Base-by-base conservation (phyloP, 2,797 vertebrate genomes). In the Clarias platycephalus region DNA sequence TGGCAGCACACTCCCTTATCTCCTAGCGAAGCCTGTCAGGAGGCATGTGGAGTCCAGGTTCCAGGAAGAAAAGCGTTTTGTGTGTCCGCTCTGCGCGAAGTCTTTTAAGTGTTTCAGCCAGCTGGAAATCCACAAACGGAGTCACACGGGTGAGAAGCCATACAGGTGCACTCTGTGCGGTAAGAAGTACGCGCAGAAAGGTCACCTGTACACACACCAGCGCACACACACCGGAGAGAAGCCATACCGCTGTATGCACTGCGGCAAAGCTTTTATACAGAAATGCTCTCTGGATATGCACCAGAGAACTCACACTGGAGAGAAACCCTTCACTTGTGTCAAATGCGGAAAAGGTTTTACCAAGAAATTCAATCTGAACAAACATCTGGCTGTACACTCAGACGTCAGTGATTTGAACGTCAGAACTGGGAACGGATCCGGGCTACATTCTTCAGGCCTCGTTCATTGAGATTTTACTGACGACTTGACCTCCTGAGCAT, bases 261-360 rank as follows among this genome's bases (percentile, higher is more conserved):
- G 95, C 78, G 94, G 93, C 57, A 95, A 95, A 89, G 93, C 93
- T 26, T 95, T 95, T 34, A 95, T 95, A 83, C 95, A 95, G 90
- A 95, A 95, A 87, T 95, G 95, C 84, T 95, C 94, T n/a, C 92
- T 95, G 0, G 95, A 95, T 74, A 95, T 95, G 94, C 94, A 95
- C 86, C 92, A 94, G 86, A 93, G 94, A 15, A 95, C 94, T 63
- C 95, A 95, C 93, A 95, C 94, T 0, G 95, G 94, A 83, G 95
- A 95, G 86, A 95, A 94, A 81, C 95, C 94, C 9, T 95, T 93
- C 89, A 89, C 92, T 75, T 95, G 94, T 84, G 67, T 88, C 3
- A 92, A 93, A 81, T 95, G 94, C 88, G 94, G 94, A 2, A 95
- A 95, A 66, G 91, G 94, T 0, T 91, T 91, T 28, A 91, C 93